Percentiles rank a stretch among this genome's conserved stretches.
Conservation (phyloP, 1,140 invertebrate genomes). For the Daktulosphaira vitifoliae region DNA sequence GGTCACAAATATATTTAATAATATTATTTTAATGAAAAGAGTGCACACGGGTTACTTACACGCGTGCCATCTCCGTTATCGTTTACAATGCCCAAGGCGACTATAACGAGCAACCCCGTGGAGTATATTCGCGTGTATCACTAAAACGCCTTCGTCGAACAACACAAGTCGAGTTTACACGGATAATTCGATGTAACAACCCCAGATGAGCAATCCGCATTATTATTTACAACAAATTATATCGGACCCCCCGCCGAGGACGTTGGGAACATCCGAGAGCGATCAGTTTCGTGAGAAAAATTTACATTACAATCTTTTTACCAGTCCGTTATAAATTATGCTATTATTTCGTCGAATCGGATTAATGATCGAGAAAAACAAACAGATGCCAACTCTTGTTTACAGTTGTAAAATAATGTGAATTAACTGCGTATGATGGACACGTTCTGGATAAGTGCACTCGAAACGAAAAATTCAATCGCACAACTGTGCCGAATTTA, state of each 20-base stretch:
- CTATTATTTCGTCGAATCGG: no score
- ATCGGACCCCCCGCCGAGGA: constrained; percentile 6
- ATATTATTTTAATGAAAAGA: not conserved
- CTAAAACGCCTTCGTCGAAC: not conserved
- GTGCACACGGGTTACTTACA: not conserved
- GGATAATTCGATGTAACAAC: constrained; percentile 2
- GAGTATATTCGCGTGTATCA: not conserved
- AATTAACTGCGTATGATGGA: no score
- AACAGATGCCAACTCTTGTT: no score
- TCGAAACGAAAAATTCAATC: no score
- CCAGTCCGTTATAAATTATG: no score
- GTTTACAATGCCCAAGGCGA: constrained; percentile 5
- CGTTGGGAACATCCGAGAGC: not conserved
- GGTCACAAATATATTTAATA: no score
- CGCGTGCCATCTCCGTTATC: constrained; percentile 1
- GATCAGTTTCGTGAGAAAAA: not conserved
- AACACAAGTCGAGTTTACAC: not conserved
- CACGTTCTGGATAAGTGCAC: no score
- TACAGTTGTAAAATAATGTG: no score
- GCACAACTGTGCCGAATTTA: no score
- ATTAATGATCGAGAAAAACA: no score
- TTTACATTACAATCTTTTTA: no score
- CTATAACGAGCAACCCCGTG: constrained; percentile 4
- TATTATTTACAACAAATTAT: constrained; percentile 7
- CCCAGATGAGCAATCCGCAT: not conserved